These are phyloP conservation scores for Daboia siamensis DNA, from an alignment of 2,113 vertebrate genomes.

Conservation along the genomic window DNA sequence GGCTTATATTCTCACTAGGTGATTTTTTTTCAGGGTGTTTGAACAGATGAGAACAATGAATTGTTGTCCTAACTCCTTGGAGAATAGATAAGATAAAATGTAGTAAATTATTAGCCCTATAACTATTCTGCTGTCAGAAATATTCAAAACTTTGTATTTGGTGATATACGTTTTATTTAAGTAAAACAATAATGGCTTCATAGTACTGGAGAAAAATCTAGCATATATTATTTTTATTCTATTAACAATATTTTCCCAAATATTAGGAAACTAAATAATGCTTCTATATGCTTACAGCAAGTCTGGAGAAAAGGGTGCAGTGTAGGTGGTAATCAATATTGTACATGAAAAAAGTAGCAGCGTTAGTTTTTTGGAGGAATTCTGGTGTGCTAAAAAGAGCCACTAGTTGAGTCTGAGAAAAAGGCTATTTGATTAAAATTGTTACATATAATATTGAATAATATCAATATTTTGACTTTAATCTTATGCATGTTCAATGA, in stretches of 20 bases:
- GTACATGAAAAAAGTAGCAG: neutral
- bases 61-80: neutral
- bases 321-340: neutral
- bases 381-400: neutral
- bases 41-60: neutral
- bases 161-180: neutral
- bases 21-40: neutral
- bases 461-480: neutral
- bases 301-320: neutral
- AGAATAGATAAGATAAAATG: neutral
- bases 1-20: neutral
- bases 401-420: neutral
- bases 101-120: neutral
- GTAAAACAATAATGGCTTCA: neutral
- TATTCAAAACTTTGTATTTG: neutral
- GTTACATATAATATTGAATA: neutral
- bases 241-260: neutral
- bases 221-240: neutral
- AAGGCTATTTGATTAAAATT: neutral
- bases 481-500: neutral
- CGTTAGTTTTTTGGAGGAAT: neutral
- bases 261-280: neutral
- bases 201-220: neutral
- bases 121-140: neutral
- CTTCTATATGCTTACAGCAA: neutral